Conservation (phyloP, 53 echinoderm and acorn worm species). For the Echinarachnius parma region DNA sequence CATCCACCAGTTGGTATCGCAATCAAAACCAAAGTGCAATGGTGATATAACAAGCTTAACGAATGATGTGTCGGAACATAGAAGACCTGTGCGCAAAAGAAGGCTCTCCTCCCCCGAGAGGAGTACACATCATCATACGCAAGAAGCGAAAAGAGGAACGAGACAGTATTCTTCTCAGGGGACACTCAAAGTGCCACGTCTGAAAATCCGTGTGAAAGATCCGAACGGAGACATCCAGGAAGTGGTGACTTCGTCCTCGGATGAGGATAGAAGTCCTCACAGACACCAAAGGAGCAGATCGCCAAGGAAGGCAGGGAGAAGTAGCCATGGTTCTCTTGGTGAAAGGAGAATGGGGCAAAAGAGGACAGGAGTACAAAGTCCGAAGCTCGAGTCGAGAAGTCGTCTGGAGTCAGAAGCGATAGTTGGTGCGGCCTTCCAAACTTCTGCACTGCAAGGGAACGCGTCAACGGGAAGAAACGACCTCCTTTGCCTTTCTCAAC, state of each 20-base stretch:
- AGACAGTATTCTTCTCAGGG: not conserved
- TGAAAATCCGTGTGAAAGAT: constrained; percentile 86
- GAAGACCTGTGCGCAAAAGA: too few species aligned
- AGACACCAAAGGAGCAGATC: not conserved
- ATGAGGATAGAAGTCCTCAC: constrained; percentile 56
- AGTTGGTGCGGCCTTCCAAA: too few species aligned
- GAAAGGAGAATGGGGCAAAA: constrained; percentile 6
- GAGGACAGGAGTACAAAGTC: not conserved
- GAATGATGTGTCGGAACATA: too few species aligned
- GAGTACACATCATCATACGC: too few species aligned
- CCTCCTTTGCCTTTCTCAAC: not conserved
- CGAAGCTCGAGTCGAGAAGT: not conserved
- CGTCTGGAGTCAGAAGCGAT: too few species aligned
- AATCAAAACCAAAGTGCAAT: constrained; percentile 16
- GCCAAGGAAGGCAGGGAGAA: not conserved
- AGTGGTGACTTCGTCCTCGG: constrained; percentile 70
- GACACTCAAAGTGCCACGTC: constrained; percentile 64
- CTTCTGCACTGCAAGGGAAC: not conserved
- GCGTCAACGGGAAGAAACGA: not conserved
- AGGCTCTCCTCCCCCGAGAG: too few species aligned
- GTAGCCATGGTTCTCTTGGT: not conserved
- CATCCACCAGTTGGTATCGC: constrained; percentile 47
- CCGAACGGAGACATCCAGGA: constrained; percentile 76
- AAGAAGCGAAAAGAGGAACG: not conserved
- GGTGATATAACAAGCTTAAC: too few species aligned